Base-by-base conservation (phyloP, 64 coral and sea anemone genomes). In the Dendronephthya gigantea region DNA sequence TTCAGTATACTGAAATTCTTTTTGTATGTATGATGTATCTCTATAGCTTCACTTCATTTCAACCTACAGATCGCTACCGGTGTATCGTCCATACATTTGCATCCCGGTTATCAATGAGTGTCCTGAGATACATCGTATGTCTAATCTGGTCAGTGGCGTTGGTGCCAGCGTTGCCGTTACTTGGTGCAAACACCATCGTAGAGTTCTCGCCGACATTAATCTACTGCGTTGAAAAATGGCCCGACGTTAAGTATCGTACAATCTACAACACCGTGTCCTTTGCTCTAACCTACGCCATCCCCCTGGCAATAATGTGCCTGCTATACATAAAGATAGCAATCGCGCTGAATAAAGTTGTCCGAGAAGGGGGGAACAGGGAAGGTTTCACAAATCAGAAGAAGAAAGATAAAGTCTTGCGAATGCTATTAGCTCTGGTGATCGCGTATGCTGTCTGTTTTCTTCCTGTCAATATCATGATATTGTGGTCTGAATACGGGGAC, bases 391-490 rank as follows among this genome's bases (percentile, higher is more conserved):
- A 90, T 14, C 92, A 89, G 81, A 92, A 98, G 28, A 82, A 87
- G 1, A 98, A 92, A 1, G 89, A 91, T 0, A 89, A 56, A 65
- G 93, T 98, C 3, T 90, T 98, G 75, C 87, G 90, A 81, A 98
- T 98, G 95, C 35, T 98, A 32, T 62, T 91, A 0, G 87, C 92
- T 1, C 90, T 98, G 27, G 95, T 98, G 83, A 58, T 98, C 48
- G 93, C 92, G n/a, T 98, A 98, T 55, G 95, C 95, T 0, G 35
- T 91, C 35, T 98, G 95, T 48, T 98, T 89, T 19, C 87, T 98
- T 28, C 95, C 95, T 51, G 86, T 89, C 11, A 90, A 98, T 82
- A 74, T 82, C 8, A 82, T 98, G 28, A 84, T 33, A 4, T 79
- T 79, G 28, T 79, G 72, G 72, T 14, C 30, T 15, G 72, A 79